phyloP scores from a whole-genome alignment of 2,888 invertebrate species.

The Agriopis aurantiaria region DNA sequence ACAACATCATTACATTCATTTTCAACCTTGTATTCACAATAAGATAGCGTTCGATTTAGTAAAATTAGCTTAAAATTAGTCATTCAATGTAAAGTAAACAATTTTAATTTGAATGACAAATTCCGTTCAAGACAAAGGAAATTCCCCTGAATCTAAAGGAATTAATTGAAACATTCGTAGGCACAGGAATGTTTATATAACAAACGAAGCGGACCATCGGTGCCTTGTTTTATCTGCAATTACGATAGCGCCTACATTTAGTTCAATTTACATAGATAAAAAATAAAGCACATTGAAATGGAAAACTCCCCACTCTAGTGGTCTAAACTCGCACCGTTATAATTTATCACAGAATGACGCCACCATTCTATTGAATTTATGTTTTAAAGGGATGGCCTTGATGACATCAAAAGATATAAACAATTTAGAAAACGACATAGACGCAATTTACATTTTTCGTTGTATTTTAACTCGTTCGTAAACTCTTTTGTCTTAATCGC shows the following conservation, averaged over 20 bases:
- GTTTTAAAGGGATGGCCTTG: too few species aligned
- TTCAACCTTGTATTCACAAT: neutral
- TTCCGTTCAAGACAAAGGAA: conserved; percentile 22
- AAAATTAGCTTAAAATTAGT: neutral
- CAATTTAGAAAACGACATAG: too few species aligned
- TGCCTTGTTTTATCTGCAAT: conserved; percentile 17
- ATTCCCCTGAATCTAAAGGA: conserved; percentile 31
- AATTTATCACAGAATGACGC: neutral
- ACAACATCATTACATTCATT: too few species aligned
- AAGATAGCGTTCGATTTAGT: neutral
- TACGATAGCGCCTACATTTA: conserved; percentile 31
- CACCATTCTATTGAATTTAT: neutral
- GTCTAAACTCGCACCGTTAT: neutral
- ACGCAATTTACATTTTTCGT: too few species aligned
- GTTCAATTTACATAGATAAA: conserved; percentile 14
- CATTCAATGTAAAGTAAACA: conserved; percentile 12
- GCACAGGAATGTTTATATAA: conserved; percentile 28
- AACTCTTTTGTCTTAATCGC: too few species aligned
- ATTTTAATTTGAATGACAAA: conserved; percentile 22
- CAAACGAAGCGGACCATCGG: conserved; percentile 27
- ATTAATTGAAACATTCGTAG: conserved; percentile 38
- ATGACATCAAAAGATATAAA: too few species aligned
- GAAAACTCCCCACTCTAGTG: neutral
- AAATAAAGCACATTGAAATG: neutral
- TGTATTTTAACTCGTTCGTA: too few species aligned